Base-by-base conservation (phyloP, 2,888 invertebrate species). In the Lathronympha strigana region DNA sequence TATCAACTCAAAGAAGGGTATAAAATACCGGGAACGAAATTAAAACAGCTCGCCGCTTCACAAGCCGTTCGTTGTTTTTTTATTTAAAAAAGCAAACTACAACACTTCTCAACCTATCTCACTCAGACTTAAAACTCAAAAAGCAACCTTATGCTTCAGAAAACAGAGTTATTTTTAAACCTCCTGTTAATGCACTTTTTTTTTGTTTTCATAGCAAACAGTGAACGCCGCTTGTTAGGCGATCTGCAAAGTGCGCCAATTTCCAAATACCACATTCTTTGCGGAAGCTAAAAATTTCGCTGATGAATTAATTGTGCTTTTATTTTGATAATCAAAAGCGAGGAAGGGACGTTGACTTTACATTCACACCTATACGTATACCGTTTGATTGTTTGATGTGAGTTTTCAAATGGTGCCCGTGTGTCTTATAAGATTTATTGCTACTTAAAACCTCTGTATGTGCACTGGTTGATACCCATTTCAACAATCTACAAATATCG, bases 191-290 rank as follows among this genome's bases (percentile, higher is more conserved):
- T 4, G 0, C 8, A 1, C 25, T 1, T 55, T 40, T 55, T 55
- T 43, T 61, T 21, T 53, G 3, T 23, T 61, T 43, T 23, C 43
- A 53, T 33, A 53, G 38, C 31, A 55, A 49, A 55, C 63, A 55
- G 49, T 40, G 8, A 63, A 55, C 61, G 40, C 33, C 28, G 55
- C 55, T 57, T 49, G 43, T 58, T 25, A 64, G 58, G 15, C 33
- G 38, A 58, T 33, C 51, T 15, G n/a, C 19, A 28, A 36, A 60
- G 55, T 63, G 23, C 38, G 54, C 21, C 25, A n/a, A 40, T 55
- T 13, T 21, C 13, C 28, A 62, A 61, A 53, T 54, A 50, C 43
- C 54, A 54, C 54, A 13, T 11, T 54, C 19, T 36, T 38, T 54
- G 23, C 25, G 11, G 54, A 38, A 40, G 15, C 13, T 5, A 33